Evolutionary conservation across 1,140 invertebrate genomes (phyloP), one percentile per base, ranked within the genome.

Genomic region (Lepidotrigona ventralis): DNA sequence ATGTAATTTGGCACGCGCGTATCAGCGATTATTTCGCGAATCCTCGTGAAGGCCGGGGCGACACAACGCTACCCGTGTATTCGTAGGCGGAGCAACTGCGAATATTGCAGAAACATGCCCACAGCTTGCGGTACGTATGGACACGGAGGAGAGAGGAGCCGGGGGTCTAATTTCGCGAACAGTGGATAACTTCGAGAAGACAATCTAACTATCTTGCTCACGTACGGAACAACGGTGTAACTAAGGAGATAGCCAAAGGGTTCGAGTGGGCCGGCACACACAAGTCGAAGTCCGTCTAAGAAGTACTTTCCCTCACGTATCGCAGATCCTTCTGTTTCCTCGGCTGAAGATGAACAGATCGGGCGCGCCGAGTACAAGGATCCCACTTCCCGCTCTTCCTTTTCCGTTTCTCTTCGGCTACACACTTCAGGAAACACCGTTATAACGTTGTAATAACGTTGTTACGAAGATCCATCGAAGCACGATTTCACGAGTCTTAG

Each of bases 191-290:
- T 89, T 89, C n/a, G 70, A 29, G 73, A 88, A 88, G 79, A 86
- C 85, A 89, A 88, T 89, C 85, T 86, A 88, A 88, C 88, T 89
- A 86, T 88, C 85, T 89, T 81, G 82, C 82, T 69, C 78, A 77
- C 79, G 83, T 88, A 86, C 83, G 68, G 83, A 85, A 88, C 83
- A 74, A 68, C 56, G 85, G 56, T 75, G 83, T 87, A 88, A 87
- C 73, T 86, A 88, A 85, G 80, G 73, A 79, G 76, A 82, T 88
- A 80, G 76, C 84, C 80, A 81, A 83, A 85, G 70, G 81, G 66
- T 85, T 84, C 66, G 58, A 46, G 56, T n/a, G 53, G 51, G 60
- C 56, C 80, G 79, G 9, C 39, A 51, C 69, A 75, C 75, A 86
- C 71, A 76, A 79, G 79, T 76, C 77, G 69, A 83, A 88, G 80